phyloP scores from a whole-genome alignment of 2,113 vertebrate genomes.

The Toxostoma redivivum region DNA sequence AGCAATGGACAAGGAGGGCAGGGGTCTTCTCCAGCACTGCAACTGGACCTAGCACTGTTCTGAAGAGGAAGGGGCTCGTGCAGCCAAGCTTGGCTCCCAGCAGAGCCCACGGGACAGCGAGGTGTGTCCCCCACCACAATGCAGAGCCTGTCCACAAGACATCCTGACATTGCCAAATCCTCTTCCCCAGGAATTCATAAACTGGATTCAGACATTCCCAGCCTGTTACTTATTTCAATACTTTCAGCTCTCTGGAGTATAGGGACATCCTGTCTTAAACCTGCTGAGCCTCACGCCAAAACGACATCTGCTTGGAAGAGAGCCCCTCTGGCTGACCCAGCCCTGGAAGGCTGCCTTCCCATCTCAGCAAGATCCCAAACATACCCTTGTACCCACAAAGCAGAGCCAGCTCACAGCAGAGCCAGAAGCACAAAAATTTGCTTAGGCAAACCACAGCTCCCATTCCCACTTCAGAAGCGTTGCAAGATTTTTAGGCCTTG shows the following conservation, averaged over 20 bases:
- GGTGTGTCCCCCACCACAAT: not conserved
- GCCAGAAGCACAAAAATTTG: not conserved
- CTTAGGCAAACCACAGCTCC: constrained; percentile 30
- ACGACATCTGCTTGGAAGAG: constrained; percentile 48
- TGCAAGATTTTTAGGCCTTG: not conserved
- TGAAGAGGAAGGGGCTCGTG: not conserved
- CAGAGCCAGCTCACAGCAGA: not conserved
- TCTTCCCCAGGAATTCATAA: constrained; percentile 10
- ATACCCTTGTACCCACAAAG: constrained; percentile 24
- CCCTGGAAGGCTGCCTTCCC: constrained; percentile 20
- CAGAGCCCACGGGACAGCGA: rapidly evolving
- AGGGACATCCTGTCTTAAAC: constrained; percentile 51
- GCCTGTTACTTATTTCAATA: constrained; percentile 36
- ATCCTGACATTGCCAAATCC: constrained; percentile 18
- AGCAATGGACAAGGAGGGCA: not conserved
- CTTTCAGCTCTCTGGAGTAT: not conserved
- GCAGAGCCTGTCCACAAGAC: not conserved
- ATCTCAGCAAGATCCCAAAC: constrained; percentile 18
- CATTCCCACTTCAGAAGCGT: constrained; percentile 20
- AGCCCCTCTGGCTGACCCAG: not conserved
- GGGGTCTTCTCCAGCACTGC: not conserved
- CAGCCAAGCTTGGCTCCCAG: not conserved
- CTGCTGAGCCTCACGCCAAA: not conserved
- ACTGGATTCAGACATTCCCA: constrained; percentile 42
- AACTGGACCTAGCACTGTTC: not conserved